These are phyloP conservation scores for Gymnocephalus cernua DNA, from an alignment of 2,113 vertebrate genomes.

Conservation along the genomic window DNA sequence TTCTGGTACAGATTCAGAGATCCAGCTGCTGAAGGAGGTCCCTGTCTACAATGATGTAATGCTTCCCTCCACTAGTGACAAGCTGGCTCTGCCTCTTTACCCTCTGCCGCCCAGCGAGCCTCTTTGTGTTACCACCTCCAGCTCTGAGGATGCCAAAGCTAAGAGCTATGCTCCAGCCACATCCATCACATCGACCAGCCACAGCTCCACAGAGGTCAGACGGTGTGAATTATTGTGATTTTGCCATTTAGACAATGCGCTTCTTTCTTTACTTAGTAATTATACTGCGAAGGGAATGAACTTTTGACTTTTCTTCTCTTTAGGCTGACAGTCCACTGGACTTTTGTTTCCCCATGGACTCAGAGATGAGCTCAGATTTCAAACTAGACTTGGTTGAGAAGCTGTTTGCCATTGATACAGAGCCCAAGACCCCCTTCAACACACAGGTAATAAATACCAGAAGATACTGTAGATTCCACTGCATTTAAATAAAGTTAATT, in stretches of 20 bases:
- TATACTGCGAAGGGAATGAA: background rate
- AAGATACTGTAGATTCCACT: background rate
- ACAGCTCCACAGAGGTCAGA: slow-evolving; percentile 88
- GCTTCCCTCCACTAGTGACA: slow-evolving; percentile 92
- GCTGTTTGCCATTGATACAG: slow-evolving; percentile 96
- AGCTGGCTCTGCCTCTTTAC: slow-evolving; percentile 90
- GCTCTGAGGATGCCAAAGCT: slow-evolving; percentile 85
- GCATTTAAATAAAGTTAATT: background rate
- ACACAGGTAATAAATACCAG: slow-evolving; percentile 85
- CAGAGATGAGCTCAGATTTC: slow-evolving; percentile 92
- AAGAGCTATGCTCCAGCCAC: slow-evolving; percentile 83
- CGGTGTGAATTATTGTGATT: background rate
- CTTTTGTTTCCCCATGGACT: slow-evolving; percentile 93
- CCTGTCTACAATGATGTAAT: slow-evolving; percentile 98
- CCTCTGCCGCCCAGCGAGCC: slow-evolving; percentile 89
- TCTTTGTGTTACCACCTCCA: slow-evolving; percentile 86
- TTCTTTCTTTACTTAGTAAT: background rate
- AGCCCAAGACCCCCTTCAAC: slow-evolving; percentile 92
- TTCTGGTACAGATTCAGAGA: slow-evolving; percentile 86
- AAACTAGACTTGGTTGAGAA: slow-evolving; percentile 98
- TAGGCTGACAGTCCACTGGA: slow-evolving; percentile 89
- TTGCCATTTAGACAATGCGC: background rate
- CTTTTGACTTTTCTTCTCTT: slow-evolving; percentile 43
- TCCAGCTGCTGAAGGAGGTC: slow-evolving; percentile 89
- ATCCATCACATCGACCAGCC: slow-evolving; percentile 82